Conservation (phyloP, 2,888 invertebrate genomes). For the Ypsolopha sequella region DNA sequence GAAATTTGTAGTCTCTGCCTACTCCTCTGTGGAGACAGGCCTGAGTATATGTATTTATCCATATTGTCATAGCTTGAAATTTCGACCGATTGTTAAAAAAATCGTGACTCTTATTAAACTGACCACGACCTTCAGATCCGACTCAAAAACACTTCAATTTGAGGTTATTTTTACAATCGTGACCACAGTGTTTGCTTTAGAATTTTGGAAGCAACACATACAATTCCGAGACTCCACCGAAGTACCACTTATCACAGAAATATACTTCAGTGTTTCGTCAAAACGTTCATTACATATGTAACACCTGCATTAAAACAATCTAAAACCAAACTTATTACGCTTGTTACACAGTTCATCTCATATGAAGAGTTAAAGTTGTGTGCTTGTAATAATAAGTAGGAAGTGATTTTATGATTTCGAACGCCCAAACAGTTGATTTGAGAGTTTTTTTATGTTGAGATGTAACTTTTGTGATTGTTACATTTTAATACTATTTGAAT, state of each 20-base stretch:
- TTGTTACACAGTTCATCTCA: too few relatives aligned
- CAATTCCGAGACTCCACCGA: constrained; percentile 16
- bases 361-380: too few relatives aligned
- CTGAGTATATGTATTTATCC: too few relatives aligned
- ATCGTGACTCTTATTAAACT: neutral
- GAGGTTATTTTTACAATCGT: constrained; percentile 16
- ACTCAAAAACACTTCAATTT: constrained; percentile 1
- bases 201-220: constrained; percentile 29
- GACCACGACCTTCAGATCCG: neutral
- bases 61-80: too few relatives aligned
- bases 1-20: too few relatives aligned
- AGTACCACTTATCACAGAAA: neutral
- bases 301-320: too few relatives aligned
- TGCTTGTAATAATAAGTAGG: constrained; percentile 24
- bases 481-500: too few relatives aligned
- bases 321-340: too few relatives aligned
- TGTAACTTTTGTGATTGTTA: too few relatives aligned
- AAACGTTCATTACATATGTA: too few relatives aligned
- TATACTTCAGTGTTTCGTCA: neutral
- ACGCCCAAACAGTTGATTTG: neutral
- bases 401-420: constrained; percentile 20
- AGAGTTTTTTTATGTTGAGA: neutral
- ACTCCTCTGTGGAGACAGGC: too few relatives aligned
- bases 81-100: too few relatives aligned
- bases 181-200: constrained; percentile 26